Evolutionary conservation across 1,140 invertebrate species (phyloP).

Genomic region (Drosophila sulfurigaster): DNA sequence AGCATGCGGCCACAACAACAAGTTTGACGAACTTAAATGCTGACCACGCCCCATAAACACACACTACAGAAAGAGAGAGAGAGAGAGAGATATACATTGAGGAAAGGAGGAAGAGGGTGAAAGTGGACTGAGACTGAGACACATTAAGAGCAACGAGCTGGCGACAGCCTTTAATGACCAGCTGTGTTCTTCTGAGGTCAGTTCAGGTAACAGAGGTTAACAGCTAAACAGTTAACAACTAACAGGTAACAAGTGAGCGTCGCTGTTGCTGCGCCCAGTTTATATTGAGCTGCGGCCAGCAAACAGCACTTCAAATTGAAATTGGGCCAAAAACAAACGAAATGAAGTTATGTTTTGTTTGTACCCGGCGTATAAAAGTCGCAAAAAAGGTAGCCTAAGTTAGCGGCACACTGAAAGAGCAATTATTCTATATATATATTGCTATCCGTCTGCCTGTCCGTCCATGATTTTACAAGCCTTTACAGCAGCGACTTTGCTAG

Average conservation of each 20-base stretch:
- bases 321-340: conserved; percentile 23
- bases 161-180: conserved; percentile 41
- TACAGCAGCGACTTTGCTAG: too few species aligned
- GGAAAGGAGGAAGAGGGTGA: neutral
- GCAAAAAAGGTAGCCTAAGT: too few species aligned
- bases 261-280: conserved; percentile 27
- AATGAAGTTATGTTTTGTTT: neutral
- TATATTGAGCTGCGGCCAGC: conserved; percentile 20
- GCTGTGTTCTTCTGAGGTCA: neutral
- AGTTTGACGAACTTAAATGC: conserved; percentile 26
- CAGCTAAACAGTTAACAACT: conserved; percentile 17
- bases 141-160: conserved; percentile 24
- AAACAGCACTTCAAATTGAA: conserved; percentile 30
- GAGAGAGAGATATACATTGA: too few species aligned
- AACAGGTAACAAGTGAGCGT: conserved; percentile 7
- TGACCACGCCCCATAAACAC: conserved; percentile 24
- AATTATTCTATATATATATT: too few species aligned
- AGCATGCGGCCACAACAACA: conserved; percentile 27
- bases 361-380: conserved; percentile 4
- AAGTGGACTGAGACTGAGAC: conserved; percentile 9
- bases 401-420: too few species aligned
- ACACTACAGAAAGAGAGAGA: neutral
- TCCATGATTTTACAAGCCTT: too few species aligned
- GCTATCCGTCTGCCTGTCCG: too few species aligned
- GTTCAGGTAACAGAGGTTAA: conserved; percentile 4